Conservation (phyloP, 2,888 invertebrate genomes). For the Serrognathus titanus region DNA sequence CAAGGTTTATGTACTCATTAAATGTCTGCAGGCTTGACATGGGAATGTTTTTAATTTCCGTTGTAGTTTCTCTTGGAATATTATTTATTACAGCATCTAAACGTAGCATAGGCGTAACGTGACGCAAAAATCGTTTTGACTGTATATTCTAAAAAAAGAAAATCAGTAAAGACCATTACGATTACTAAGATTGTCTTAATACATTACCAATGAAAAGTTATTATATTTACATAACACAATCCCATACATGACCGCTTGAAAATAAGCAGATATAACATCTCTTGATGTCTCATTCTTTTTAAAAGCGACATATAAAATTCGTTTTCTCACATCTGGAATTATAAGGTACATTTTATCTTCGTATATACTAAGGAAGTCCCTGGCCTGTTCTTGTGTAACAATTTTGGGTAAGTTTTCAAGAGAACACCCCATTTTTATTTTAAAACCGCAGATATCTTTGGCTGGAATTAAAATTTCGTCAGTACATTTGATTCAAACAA, state of each 20-base stretch:
- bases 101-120: slow-evolving; percentile 40
- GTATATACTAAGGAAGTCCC: slow-evolving; percentile 49
- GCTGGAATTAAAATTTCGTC: slow-evolving; percentile 49
- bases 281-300: slow-evolving; percentile 51
- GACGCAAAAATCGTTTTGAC: slow-evolving; percentile 40
- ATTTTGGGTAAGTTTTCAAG: slow-evolving; percentile 44
- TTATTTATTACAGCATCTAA: slow-evolving; percentile 39
- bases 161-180: neutral
- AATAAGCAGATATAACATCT: slow-evolving; percentile 66
- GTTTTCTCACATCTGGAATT: slow-evolving; percentile 49
- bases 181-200: neutral
- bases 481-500: slow-evolving; percentile 18
- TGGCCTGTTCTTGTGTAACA: slow-evolving; percentile 38
- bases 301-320: slow-evolving; percentile 57
- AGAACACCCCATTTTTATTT: slow-evolving; percentile 59
- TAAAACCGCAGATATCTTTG: slow-evolving; percentile 58
- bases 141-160: slow-evolving; percentile 37
- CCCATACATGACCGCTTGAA: slow-evolving; percentile 62
- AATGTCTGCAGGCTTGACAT: slow-evolving; percentile 33
- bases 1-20: slow-evolving; percentile 39
- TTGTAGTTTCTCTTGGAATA: slow-evolving; percentile 27
- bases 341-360: slow-evolving; percentile 55
- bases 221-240: slow-evolving; percentile 44
- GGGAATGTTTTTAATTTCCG: slow-evolving; percentile 31
- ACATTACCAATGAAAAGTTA: slow-evolving; percentile 37